phyloP scores from a whole-genome alignment of 2,888 invertebrate species.

The Aradus depressus region DNA sequence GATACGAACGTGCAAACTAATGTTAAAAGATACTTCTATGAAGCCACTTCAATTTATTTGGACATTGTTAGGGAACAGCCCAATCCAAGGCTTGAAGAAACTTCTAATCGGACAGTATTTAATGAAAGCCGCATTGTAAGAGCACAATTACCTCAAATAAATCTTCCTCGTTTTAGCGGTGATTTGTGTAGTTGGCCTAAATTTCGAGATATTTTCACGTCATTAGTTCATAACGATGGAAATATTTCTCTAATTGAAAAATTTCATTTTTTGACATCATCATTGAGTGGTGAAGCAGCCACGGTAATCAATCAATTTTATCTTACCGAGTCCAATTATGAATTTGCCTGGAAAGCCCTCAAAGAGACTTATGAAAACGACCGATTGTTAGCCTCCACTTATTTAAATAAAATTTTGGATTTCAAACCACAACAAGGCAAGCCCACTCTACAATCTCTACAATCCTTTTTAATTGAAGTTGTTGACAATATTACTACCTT shows the following conservation, averaged over 20 bases:
- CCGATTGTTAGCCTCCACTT: conserved; percentile 4
- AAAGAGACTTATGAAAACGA: conserved; percentile 7
- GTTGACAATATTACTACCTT: conserved; percentile 3
- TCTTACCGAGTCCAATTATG: conserved; percentile 7
- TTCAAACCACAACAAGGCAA: conserved; percentile 4
- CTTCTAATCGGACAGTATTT: too few species aligned
- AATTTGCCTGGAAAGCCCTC: conserved; percentile 10
- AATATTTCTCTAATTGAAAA: conserved; percentile 9
- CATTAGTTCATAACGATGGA: conserved; percentile 15
- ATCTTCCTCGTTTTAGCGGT: conserved; percentile 10
- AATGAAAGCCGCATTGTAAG: background rate
- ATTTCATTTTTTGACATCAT: conserved; percentile 10
- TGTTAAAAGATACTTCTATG: too few species aligned
- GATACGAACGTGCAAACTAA: too few species aligned
- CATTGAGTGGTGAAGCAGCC: conserved; percentile 4
- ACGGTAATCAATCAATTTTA: conserved; percentile 8
- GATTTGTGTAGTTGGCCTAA: conserved; percentile 13
- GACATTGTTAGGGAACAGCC: too few species aligned
- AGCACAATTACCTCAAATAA: background rate
- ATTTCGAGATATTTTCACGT: conserved; percentile 13
- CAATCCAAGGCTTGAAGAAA: too few species aligned
- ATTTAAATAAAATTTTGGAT: conserved; percentile 11
- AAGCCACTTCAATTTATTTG: too few species aligned
- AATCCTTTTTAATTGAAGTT: conserved; percentile 2
- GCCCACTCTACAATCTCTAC: too few species aligned